phyloP scores from a whole-genome alignment of 2,888 invertebrate genomes.

The Psylliodes chrysocephalus region DNA sequence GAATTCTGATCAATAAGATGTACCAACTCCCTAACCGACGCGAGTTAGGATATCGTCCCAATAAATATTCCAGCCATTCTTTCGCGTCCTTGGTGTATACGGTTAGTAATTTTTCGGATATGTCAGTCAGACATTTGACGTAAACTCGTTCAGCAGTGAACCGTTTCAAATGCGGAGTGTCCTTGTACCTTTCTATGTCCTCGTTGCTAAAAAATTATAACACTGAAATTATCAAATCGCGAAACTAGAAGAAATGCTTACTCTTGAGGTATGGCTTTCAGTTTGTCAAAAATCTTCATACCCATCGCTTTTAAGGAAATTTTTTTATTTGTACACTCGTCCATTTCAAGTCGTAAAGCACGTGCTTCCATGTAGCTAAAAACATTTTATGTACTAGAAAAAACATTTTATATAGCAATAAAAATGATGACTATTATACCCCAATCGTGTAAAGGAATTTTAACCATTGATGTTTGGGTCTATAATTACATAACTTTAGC shows the following conservation, averaged over 20 bases:
- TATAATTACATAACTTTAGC: too few species aligned
- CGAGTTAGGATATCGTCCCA: constrained; percentile 44
- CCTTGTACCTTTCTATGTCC: constrained; percentile 23
- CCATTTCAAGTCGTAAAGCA: too few species aligned
- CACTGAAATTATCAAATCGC: too few species aligned
- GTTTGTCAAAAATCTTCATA: neutral
- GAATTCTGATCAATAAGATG: constrained; percentile 38
- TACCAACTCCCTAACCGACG: constrained; percentile 52
- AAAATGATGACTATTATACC: too few species aligned
- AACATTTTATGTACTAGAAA: neutral
- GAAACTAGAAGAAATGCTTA: neutral
- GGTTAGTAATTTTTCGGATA: constrained; percentile 39
- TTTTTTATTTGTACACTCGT: too few species aligned
- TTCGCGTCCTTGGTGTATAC: constrained; percentile 47
- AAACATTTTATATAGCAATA: too few species aligned
- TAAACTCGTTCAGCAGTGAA: constrained; percentile 52
- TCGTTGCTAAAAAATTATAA: constrained; percentile 17
- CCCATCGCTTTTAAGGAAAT: too few species aligned
- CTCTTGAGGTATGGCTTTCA: neutral
- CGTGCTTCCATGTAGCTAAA: neutral
- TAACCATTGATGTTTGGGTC: too few species aligned
- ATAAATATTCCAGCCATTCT: constrained; percentile 52
- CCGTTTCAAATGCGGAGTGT: constrained; percentile 48
- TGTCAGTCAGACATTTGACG: constrained; percentile 41
- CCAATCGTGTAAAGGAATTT: too few species aligned